phyloP scores from a whole-genome alignment of 2,113 vertebrate species.

The Leptocoma aspasia region DNA sequence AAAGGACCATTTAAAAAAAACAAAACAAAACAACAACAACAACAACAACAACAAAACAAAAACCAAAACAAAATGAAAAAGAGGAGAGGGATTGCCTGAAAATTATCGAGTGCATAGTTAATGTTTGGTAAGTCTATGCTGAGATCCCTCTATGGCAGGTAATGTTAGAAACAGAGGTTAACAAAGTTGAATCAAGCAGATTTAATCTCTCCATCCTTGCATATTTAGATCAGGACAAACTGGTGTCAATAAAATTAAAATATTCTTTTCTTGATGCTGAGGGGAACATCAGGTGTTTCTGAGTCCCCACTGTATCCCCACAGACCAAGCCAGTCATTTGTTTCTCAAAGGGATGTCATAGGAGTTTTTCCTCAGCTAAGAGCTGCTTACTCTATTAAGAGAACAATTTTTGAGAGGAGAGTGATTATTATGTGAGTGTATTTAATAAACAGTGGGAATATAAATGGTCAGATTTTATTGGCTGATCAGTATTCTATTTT shows the following conservation, averaged over 20 bases:
- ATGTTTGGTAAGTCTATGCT: neutral
- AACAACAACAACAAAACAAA: neutral
- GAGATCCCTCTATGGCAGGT: neutral
- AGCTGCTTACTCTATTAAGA: neutral
- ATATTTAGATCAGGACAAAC: neutral
- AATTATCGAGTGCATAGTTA: neutral
- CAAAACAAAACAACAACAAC: too few relatives aligned
- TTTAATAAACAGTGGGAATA: neutral
- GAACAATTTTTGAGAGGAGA: neutral
- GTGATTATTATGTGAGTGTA: neutral
- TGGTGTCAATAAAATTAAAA: neutral
- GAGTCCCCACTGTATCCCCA: fast-evolving
- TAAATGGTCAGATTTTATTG: neutral
- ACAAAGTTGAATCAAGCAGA: neutral
- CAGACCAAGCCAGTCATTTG: neutral
- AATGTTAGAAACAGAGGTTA: neutral
- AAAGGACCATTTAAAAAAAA: neutral
- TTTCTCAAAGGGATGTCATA: neutral
- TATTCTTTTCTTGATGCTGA: neutral
- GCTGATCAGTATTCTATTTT: neutral
- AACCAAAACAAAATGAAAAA: neutral
- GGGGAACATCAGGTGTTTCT: neutral
- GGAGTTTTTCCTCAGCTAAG: neutral
- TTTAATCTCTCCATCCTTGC: neutral
- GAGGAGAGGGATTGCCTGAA: neutral